Percentiles rank a stretch among this genome's conserved stretches.
These are phyloP conservation scores for Oligia latruncula DNA, from an alignment of 2,888 invertebrate species.

Conservation along the genomic window DNA sequence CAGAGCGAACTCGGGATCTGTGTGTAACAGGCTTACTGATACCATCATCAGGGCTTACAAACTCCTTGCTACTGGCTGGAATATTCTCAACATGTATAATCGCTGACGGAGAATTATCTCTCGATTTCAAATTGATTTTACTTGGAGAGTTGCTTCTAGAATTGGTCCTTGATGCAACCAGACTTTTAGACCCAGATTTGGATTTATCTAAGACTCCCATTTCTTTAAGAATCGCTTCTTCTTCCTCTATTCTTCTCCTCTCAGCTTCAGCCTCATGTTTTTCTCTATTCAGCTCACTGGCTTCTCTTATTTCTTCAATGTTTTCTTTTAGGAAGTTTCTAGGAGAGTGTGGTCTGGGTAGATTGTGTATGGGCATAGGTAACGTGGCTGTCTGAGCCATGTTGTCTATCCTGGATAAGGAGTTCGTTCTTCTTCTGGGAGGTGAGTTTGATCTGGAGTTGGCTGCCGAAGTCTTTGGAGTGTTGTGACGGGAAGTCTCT, in stretches of 20 bases:
- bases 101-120: constrained; percentile 86
- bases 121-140: constrained; percentile 82
- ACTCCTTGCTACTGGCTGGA: constrained; percentile 73
- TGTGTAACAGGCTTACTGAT: constrained; percentile 79
- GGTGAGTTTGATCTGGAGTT: constrained; percentile 87
- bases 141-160: constrained; percentile 85
- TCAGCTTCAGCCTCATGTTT: constrained; percentile 87
- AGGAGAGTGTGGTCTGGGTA: constrained; percentile 83
- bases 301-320: constrained; percentile 86
- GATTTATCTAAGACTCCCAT: constrained; percentile 84
- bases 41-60: constrained; percentile 77
- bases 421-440: constrained; percentile 83
- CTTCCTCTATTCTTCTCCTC: constrained; percentile 83
- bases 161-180: constrained; percentile 69
- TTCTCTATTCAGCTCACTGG: constrained; percentile 88
- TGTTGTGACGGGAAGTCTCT: constrained; percentile 89
- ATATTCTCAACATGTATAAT: constrained; percentile 81
- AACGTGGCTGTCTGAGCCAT: constrained; percentile 84
- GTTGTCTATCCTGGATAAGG: constrained; percentile 83
- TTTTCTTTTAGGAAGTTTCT: constrained; percentile 87
- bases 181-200: constrained; percentile 67
- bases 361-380: constrained; percentile 74
- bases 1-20: constrained; percentile 79
- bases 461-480: constrained; percentile 85
- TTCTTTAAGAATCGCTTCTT: constrained; percentile 86